Base-by-base conservation (phyloP, 2,888 invertebrate species). In the Papilio gigon region DNA sequence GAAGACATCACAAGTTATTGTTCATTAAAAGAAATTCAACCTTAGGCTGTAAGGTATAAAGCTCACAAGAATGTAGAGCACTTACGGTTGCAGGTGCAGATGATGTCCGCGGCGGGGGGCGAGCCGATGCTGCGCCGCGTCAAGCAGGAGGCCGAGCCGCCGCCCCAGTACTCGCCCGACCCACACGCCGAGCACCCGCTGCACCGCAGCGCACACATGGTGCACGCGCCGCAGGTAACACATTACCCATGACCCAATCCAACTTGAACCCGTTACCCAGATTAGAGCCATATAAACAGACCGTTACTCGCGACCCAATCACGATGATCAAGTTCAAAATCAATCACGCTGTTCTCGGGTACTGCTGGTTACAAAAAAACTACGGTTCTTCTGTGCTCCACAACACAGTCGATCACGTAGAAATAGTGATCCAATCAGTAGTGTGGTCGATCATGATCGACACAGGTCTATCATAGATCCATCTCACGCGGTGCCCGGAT, bases 91-190 rank as follows among this genome's bases (percentile, higher is more conserved):
- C 87, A 95, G 95, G 95, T 95, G 84, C 95, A 94, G 81, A 95
- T 95, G 94, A 95, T 95, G 95, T 94, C 95, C 70, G 94, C 93
- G 44, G 89, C 88, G 75, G 86, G 85, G 73, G 87, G 86, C 58
- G 90, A 89, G 77, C 86, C 85, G 68, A 78, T 88, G 81, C 77
- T 89, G 73, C 88, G 87, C 17, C 85, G 90, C 59, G 92, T 90
- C 73, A 90, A 87, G 79, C 92, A 89, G 80, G 93, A 90, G 83
- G 89, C 78, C 60, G 92, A 88, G 70, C 86, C 84, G 22, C 82
- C 85, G 75, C 86, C 85, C 67, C 91, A 88, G 85, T 95, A 93
- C 87, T 94, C 85, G 76, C 91, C 81, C 79, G 94, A 86, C 89
- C 93, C 76, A 9, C 69, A 53, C 30, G 33, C 68, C 81, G 87